phyloP scores from a whole-genome alignment of 2,113 vertebrate species.

The Hoplias malabaricus region DNA sequence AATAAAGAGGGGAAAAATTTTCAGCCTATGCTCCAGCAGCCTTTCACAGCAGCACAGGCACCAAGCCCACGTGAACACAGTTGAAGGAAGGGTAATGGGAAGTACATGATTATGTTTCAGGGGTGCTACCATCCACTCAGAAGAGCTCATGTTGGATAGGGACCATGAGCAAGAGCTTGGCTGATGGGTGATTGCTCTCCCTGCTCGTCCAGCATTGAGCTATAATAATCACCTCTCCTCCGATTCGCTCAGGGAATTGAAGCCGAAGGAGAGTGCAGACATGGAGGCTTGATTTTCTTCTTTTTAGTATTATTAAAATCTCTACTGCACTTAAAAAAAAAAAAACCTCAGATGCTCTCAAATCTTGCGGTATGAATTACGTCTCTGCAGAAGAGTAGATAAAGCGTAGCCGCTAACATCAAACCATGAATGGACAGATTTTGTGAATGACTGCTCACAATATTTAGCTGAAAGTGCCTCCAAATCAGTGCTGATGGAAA shows the following conservation, averaged over 20 bases:
- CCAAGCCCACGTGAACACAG: background rate
- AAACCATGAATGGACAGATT: background rate
- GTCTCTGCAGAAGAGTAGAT: background rate
- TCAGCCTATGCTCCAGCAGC: slow-evolving; percentile 19
- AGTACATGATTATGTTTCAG: background rate
- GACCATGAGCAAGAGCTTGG: background rate
- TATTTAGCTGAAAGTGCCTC: background rate
- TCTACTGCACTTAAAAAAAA: background rate
- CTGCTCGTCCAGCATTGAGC: background rate
- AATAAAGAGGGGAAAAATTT: background rate
- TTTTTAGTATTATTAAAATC: background rate
- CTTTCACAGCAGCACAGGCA: slow-evolving; percentile 14
- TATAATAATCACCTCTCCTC: background rate
- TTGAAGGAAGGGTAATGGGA: slow-evolving; percentile 6
- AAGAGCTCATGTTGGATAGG: background rate
- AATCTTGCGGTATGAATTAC: background rate
- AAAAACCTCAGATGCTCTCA: background rate
- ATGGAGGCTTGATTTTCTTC: background rate
- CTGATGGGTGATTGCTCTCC: background rate
- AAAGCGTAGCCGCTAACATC: background rate
- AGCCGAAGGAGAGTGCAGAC: background rate
- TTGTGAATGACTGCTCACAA: background rate
- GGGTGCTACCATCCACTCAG: background rate
- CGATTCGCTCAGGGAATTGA: background rate
- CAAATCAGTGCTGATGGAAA: background rate